Base-by-base conservation (phyloP, 2,113 vertebrate genomes). In the Hippopotamus amphibius region DNA sequence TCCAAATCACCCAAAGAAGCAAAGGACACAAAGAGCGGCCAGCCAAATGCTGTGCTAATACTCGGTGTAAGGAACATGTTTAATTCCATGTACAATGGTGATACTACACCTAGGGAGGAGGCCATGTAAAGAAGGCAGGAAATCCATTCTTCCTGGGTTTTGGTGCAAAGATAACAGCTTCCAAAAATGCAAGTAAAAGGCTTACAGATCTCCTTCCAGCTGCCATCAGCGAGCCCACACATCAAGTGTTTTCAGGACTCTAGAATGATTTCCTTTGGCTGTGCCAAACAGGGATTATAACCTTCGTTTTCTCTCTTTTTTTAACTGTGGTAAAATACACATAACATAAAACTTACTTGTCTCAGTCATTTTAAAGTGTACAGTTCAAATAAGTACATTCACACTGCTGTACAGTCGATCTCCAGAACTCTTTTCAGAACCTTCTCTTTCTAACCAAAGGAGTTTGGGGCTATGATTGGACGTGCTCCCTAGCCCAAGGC, bases 1-100 rank as follows among this genome's bases (percentile, higher is more conserved):
- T 95, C 48, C 50, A 66, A 81, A 84, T 90, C 69, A 77, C 59
- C 57, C 88, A 79, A 74, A 74, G 74, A 41, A 94, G 61, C 26
- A 33, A 57, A 77, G 48, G 68, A 72, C 93, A 79, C 37, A 46
- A 21, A 24, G 0, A 0, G 59, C 46, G n/a, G 95, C 37, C 5
- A 10, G 65, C 50, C 80, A 90, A 88, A 94, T 0, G 1, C 37
- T 9, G 24, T 41, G 13, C 41, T 26, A 30, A 79, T 50, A 83
- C 59, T 24, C 3, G 5, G 26, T 5, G 0, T 4, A 17, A 87
- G 68, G 37, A 72, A 43, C 33, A 61, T 46, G 61, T 85, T 61
- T 12, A 57, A 50, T 53, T 69, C 90, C 76, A 26, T 7, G 50
- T 46, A 37, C 30, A 22, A 66, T 41, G 19, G 74, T 50, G 12